A percentile compares a stretch with the other conserved stretches of the same genome.
phyloP scores from a whole-genome alignment of 2,113 vertebrate genomes.

The Sprattus sprattus region DNA sequence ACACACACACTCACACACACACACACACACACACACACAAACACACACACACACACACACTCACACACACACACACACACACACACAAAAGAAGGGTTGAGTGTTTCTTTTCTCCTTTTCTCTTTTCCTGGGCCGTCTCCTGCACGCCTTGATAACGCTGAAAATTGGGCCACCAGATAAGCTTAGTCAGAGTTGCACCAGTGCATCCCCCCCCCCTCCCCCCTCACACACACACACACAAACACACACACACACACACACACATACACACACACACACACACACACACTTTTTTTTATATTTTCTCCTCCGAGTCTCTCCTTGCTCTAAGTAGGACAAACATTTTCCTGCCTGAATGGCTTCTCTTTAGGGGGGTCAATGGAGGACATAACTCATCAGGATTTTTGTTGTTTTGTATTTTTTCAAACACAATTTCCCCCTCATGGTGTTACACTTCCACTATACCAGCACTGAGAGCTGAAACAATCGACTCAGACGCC shows the following conservation, averaged over 20 bases:
- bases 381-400: not conserved
- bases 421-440: not conserved
- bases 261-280: too few relatives aligned
- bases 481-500: not conserved
- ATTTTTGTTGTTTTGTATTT: not conserved
- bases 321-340: not conserved
- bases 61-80: too few relatives aligned
- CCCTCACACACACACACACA: too few relatives aligned
- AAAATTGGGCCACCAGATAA: not conserved
- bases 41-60: too few relatives aligned
- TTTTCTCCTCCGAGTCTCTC: not conserved
- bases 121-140: not conserved
- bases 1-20: too few relatives aligned
- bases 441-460: not conserved
- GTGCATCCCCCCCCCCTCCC: not conserved
- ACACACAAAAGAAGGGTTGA: not conserved
- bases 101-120: not conserved
- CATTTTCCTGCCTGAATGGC: not conserved
- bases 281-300: too few relatives aligned
- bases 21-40: too few relatives aligned
- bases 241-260: too few relatives aligned
- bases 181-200: conserved; percentile 6
- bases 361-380: not conserved
- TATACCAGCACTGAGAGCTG: not conserved
- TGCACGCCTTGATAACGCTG: not conserved